Evolutionary conservation across 2,888 invertebrate genomes (phyloP).

Genomic region (Drosophila pseudotakahashii): DNA sequence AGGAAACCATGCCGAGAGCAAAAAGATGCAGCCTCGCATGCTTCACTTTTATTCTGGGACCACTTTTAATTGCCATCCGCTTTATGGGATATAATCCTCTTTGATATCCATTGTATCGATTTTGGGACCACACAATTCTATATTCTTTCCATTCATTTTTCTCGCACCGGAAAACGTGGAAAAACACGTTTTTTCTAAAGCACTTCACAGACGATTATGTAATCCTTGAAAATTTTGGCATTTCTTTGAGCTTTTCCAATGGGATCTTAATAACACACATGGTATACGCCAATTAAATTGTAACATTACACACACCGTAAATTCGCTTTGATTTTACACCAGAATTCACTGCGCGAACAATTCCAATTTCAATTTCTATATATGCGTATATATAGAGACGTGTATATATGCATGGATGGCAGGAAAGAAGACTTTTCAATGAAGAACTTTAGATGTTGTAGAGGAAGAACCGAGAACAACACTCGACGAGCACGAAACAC

Average conservation of each 20-base stretch:
- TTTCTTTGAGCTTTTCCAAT: conserved; percentile 24
- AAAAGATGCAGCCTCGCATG: conserved; percentile 48
- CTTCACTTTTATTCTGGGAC: conserved; percentile 48
- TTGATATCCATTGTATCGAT: conserved; percentile 35
- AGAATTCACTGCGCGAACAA: conserved; percentile 46
- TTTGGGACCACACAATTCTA: conserved; percentile 42
- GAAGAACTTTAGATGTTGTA: conserved; percentile 80
- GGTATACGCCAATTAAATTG: conserved; percentile 45
- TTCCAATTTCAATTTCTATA: conserved; percentile 64
- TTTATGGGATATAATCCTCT: conserved; percentile 26
- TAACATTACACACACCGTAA: conserved; percentile 50
- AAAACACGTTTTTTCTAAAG: conserved; percentile 59
- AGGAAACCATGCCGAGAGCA: conserved; percentile 58
- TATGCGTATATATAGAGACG: conserved; percentile 52
- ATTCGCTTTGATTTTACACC: conserved; percentile 39
- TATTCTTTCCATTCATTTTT: conserved; percentile 7
- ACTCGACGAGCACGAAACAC: conserved; percentile 85
- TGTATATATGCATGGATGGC: conserved; percentile 58
- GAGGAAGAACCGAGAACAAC: conserved; percentile 84
- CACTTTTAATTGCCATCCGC: conserved; percentile 52
- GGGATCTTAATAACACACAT: conserved; percentile 39
- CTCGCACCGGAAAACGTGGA: conserved; percentile 67
- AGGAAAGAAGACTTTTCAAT: conserved; percentile 68
- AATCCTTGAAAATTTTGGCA: conserved; percentile 40
- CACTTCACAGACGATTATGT: conserved; percentile 45